Percentiles rank a stretch among this genome's conserved stretches.
phyloP scores from a whole-genome alignment of 2,888 invertebrate genomes.

The Diaphora mendica region DNA sequence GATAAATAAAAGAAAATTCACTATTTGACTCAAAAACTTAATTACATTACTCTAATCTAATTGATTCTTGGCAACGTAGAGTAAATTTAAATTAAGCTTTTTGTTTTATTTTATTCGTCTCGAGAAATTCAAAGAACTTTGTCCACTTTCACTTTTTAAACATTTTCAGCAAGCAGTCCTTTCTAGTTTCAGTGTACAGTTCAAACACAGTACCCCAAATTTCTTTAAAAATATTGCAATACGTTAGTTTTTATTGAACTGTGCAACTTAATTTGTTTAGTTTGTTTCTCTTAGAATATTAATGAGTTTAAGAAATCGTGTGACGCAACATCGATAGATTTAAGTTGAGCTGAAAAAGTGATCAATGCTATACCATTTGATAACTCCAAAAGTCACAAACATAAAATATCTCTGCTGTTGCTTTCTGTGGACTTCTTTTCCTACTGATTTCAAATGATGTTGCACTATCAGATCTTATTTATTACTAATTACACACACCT shows the following conservation, averaged over 20 bases:
- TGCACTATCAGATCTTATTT: no score
- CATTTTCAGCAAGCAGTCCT: neutral
- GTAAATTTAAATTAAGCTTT: neutral
- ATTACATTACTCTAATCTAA: neutral
- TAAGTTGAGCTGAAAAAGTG: neutral
- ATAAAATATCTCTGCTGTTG: no score
- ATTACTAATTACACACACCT: neutral
- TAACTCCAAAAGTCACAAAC: no score
- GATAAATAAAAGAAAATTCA: neutral
- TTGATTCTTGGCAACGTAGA: neutral
- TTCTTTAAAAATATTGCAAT: no score
- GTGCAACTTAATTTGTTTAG: neutral
- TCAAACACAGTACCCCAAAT: neutral
- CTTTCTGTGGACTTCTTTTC: no score
- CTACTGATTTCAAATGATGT: no score
- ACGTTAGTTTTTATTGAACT: no score
- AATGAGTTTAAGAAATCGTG: neutral
- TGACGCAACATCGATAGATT: neutral
- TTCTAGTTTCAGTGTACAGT: neutral
- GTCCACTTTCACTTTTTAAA: neutral
- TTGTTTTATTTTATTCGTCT: constrained; percentile 1
- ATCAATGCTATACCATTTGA: neutral
- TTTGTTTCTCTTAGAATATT: neutral
- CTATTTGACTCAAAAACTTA: neutral
- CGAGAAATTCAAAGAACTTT: neutral